Conservation (phyloP, 2,113 vertebrate genomes). For the Crotalus helleri region DNA sequence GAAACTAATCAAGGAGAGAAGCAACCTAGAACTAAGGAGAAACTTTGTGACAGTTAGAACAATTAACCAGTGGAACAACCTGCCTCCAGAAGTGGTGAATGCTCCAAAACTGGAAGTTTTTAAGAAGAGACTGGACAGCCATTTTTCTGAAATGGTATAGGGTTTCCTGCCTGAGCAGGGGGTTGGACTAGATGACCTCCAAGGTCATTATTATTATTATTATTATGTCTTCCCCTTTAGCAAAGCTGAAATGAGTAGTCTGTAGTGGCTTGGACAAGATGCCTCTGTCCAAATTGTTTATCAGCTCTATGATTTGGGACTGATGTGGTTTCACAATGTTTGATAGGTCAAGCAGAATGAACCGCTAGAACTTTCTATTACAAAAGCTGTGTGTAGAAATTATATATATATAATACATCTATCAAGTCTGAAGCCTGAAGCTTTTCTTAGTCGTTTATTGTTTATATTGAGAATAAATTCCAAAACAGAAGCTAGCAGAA, state of each 20-base stretch:
- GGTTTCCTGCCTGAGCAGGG: no score
- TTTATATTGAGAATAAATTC: background rate
- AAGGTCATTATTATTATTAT: background rate
- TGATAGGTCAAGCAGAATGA: background rate
- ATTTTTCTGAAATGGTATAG: no score
- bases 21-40: no score
- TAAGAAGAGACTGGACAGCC: no score
- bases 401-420: background rate
- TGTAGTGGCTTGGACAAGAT: background rate
- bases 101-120: no score
- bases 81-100: no score
- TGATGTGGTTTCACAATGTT: background rate
- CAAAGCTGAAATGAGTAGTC: no score
- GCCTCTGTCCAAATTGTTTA: background rate
- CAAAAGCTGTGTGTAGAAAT: background rate
- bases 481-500: background rate
- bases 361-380: background rate
- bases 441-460: background rate
- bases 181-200: no score
- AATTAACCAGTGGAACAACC: no score
- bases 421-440: background rate
- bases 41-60: no score
- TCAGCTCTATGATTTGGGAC: background rate
- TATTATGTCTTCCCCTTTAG: no score
- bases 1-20: no score